Base-by-base conservation (phyloP, 2,797 vertebrate genomes). In the Cyclopterus lumpus region DNA sequence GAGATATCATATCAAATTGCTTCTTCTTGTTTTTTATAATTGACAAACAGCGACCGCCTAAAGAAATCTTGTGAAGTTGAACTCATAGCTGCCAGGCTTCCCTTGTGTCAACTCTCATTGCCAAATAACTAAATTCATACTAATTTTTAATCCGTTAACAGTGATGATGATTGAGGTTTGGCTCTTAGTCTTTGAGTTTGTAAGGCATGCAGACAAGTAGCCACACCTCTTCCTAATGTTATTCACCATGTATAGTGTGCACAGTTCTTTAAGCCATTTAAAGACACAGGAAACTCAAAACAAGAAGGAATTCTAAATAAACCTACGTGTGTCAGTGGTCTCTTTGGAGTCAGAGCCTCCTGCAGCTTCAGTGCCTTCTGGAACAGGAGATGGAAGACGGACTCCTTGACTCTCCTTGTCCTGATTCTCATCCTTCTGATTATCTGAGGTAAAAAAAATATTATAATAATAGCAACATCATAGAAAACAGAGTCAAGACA, bases 371-470 rank as follows among this genome's bases (percentile, higher is more conserved):
- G 9, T 1, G 2, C 80, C 77, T 22, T 86, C 83, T 60, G 68
- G 34, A 67, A n/a, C 81, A 38, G 80, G 48, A 30, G 72, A 36
- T 2, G 48, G 51, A 34, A 67, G 61, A 42, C 38, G 75, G 42
- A 84, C 88, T 40, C 12, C 38, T 54, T 93, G 93, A 72, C 93
- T 91, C 38, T 40, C 38, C 8, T 80, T 76, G 0, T 75, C 73
- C 66, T 81, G 67, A 24, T 26, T 65, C 34, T 85, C 79, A 9
- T 70, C 74, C 61, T 65, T 77, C n/a, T 64, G 69, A 83, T 76
- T 12, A 71, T 85, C 90, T 90, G 71, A 11, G 49, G 18, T 22
- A 3, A 8, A 54, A 82, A 71, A 64, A 30, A n/a, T n/a, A n/a
- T n/a, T n/a, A 6, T 6, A 30, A 62, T 36, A 64, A 60, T 0